phyloP scores from a whole-genome alignment of 2,888 invertebrate species.

The Altica lythri region DNA sequence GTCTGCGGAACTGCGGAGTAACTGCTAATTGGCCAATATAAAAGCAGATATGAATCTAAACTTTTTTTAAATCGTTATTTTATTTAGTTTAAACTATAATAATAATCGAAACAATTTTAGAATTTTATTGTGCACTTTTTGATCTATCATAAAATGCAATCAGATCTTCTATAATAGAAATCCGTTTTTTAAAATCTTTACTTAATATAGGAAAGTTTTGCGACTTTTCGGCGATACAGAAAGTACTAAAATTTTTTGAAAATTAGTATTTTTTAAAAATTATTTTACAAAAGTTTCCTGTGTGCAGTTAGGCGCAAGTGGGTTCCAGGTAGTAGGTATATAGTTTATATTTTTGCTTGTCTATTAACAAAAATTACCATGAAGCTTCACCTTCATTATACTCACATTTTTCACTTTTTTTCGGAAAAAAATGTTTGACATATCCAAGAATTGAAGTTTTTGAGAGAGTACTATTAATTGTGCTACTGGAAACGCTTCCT shows the following conservation, averaged over 20 bases:
- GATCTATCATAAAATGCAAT: too few species aligned
- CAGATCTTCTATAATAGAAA: not conserved
- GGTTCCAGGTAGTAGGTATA: too few species aligned
- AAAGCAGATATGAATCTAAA: too few species aligned
- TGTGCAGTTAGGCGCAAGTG: too few species aligned
- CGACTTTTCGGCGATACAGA: too few species aligned
- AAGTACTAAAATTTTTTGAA: too few species aligned
- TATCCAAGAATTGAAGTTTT: slow-evolving; percentile 54
- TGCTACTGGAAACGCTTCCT: slow-evolving; percentile 57
- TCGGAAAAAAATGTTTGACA: slow-evolving; percentile 59
- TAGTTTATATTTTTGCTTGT: not conserved
- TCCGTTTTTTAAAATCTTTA: not conserved
- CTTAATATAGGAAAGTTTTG: too few species aligned
- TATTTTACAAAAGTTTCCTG: not conserved
- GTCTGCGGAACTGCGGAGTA: too few species aligned
- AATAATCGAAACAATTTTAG: not conserved
- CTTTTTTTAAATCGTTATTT: too few species aligned
- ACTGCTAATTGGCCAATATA: too few species aligned
- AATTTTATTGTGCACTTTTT: not conserved
- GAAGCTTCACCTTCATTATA: not conserved
- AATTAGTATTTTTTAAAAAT: not conserved
- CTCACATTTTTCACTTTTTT: slow-evolving; percentile 55
- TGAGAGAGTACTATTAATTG: slow-evolving; percentile 45
- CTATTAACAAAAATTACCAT: not conserved
- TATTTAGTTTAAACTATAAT: not conserved